These are phyloP conservation scores for Poecilia gillii DNA, from an alignment of 2,797 vertebrate species.

Conservation along the genomic window DNA sequence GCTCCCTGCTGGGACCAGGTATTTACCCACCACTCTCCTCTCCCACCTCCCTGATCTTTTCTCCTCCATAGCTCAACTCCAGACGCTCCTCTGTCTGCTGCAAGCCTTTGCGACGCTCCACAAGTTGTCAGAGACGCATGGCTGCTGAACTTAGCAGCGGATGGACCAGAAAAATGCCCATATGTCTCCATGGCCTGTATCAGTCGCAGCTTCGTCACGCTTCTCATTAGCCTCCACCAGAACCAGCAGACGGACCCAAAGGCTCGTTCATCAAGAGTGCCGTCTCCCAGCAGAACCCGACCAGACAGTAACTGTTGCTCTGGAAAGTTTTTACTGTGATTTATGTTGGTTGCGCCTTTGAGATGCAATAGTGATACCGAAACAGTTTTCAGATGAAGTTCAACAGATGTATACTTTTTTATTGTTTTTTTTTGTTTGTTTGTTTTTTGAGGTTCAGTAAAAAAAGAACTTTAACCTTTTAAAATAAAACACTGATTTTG, in stretches of 20 bases:
- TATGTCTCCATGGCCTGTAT: slow-evolving; percentile 72
- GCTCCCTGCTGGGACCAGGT: slow-evolving; percentile 58
- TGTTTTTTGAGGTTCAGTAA: neutral
- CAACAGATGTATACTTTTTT: slow-evolving; percentile 19
- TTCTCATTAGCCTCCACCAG: slow-evolving; percentile 68
- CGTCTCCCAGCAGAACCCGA: slow-evolving; percentile 45
- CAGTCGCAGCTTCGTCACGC: slow-evolving; percentile 49
- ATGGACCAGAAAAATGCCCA: slow-evolving; percentile 42
- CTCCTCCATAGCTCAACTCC: slow-evolving; percentile 17
- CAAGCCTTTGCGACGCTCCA: slow-evolving; percentile 40
- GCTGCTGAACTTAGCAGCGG: slow-evolving; percentile 54
- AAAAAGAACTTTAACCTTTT: neutral
- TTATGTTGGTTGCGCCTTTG: slow-evolving; percentile 36
- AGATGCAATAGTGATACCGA: slow-evolving; percentile 30
- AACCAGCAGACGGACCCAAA: slow-evolving; percentile 34
- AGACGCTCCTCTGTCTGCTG: slow-evolving; percentile 3
- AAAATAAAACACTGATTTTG: slow-evolving; percentile 10
- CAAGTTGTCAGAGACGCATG: slow-evolving; percentile 70
- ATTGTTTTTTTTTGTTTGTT: neutral
- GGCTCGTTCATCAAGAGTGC: slow-evolving; percentile 54
- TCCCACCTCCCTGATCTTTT: slow-evolving; percentile 16
- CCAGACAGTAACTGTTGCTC: slow-evolving; percentile 42
- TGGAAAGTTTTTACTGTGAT: slow-evolving; percentile 46
- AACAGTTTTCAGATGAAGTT: neutral
- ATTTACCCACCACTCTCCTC: slow-evolving; percentile 63